phyloP scores from a whole-genome alignment of 2,888 invertebrate genomes.

The Lomographa bimaculata region DNA sequence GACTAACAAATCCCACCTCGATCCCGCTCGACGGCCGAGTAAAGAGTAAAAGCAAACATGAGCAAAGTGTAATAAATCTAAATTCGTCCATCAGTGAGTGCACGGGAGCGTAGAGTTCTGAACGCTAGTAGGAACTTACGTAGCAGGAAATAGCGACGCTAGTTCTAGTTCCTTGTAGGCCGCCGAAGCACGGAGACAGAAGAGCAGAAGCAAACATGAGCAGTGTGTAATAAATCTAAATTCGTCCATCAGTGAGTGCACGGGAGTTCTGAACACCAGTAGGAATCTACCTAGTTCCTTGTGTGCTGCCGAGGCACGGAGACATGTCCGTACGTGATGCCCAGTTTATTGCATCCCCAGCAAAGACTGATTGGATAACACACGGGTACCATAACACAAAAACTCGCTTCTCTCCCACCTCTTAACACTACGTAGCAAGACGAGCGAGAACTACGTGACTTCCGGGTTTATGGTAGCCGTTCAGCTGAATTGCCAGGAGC shows the following conservation, averaged over 20 bases:
- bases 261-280: slow-evolving; percentile 39
- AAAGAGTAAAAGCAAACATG: slow-evolving; percentile 49
- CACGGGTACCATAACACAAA: slow-evolving; percentile 46
- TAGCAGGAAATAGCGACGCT: no score
- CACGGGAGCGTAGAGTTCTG: slow-evolving; percentile 49
- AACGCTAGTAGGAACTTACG: slow-evolving; percentile 9
- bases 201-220: slow-evolving; percentile 48
- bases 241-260: slow-evolving; percentile 58
- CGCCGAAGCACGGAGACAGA: slow-evolving; percentile 8
- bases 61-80: slow-evolving; percentile 57
- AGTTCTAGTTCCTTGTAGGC: slow-evolving; percentile 8
- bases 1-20: slow-evolving; percentile 46
- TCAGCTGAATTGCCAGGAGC: slow-evolving; percentile 16
- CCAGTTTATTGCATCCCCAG: slow-evolving; percentile 64
- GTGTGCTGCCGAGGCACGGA: slow-evolving; percentile 8
- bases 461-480: slow-evolving; percentile 31
- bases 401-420: slow-evolving; percentile 38
- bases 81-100: slow-evolving; percentile 59
- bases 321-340: slow-evolving; percentile 63
- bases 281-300: not conserved
- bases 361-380: slow-evolving; percentile 63
- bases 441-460: slow-evolving; percentile 34
- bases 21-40: slow-evolving; percentile 33
- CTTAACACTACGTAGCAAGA: slow-evolving; percentile 29
- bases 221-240: slow-evolving; percentile 61